Evolutionary conservation across 2,113 vertebrate genomes (phyloP).

Genomic region (Macquaria australasica): DNA sequence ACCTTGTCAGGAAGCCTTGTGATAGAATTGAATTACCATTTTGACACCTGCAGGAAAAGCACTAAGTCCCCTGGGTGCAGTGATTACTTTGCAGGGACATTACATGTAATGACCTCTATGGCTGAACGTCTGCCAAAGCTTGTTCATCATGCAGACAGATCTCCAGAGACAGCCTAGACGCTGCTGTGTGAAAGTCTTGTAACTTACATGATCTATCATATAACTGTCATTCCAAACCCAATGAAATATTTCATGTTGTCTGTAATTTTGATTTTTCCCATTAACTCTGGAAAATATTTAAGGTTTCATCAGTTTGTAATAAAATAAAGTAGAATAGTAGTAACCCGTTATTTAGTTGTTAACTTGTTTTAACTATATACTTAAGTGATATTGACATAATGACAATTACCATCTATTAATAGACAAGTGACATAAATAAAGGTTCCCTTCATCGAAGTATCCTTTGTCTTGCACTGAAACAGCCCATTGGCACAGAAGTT

Average conservation of each 20-base stretch:
- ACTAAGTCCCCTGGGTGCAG: constrained; percentile 50
- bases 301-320: neutral
- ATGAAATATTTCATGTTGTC: constrained; percentile 10
- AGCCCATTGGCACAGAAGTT: neutral
- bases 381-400: neutral
- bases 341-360: neutral
- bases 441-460: neutral
- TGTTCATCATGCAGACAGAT: constrained; percentile 41
- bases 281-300: neutral
- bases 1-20: constrained; percentile 30
- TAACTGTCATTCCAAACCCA: constrained; percentile 22
- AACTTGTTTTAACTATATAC: neutral
- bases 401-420: neutral
- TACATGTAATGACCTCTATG: constrained; percentile 59
- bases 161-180: neutral
- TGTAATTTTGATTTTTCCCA: neutral
- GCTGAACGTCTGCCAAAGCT: constrained; percentile 56
- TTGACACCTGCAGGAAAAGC: constrained; percentile 47
- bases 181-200: constrained; percentile 14
- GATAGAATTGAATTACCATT: constrained; percentile 55
- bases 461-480: neutral
- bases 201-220: neutral
- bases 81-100: constrained; percentile 68
- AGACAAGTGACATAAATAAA: constrained; percentile 3
- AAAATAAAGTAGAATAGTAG: neutral